Evolutionary conservation across 2,888 invertebrate species (phyloP).

Genomic region (Epinotia bilunana): DNA sequence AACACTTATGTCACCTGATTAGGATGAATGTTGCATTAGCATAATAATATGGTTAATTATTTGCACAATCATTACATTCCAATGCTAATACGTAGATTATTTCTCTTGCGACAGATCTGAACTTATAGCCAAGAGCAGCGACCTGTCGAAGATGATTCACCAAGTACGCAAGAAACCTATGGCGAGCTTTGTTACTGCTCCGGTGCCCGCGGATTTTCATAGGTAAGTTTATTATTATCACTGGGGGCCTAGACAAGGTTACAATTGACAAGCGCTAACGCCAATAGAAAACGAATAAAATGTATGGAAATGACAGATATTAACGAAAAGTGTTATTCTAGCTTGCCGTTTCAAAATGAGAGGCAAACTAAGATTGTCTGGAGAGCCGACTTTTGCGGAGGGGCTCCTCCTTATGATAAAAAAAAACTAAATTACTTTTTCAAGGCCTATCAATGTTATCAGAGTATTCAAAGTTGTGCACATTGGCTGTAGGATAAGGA

Average conservation of each 20-base stretch:
- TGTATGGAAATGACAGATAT: too few species aligned
- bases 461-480: neutral
- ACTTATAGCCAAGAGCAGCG: slow-evolving; percentile 91
- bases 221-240: slow-evolving; percentile 78
- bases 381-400: too few species aligned
- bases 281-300: too few species aligned
- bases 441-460: too few species aligned
- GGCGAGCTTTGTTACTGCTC: slow-evolving; percentile 94
- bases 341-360: too few species aligned
- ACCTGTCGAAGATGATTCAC: slow-evolving; percentile 92
- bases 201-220: slow-evolving; percentile 95
- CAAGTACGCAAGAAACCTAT: slow-evolving; percentile 94
- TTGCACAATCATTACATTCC: slow-evolving; percentile 1
- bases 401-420: too few species aligned
- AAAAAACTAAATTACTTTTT: too few species aligned
- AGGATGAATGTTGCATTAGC: neutral
- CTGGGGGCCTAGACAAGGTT: too few species aligned
- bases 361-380: too few species aligned
- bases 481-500: neutral
- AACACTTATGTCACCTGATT: slow-evolving; percentile 6
- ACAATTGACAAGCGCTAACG: too few species aligned
- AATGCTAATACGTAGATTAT: neutral
- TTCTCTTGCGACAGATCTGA: slow-evolving; percentile 86
- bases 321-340: too few species aligned
- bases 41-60: slow-evolving; percentile 10